phyloP scores from a whole-genome alignment of 2,113 vertebrate genomes.

The Chunga burmeisteri region DNA sequence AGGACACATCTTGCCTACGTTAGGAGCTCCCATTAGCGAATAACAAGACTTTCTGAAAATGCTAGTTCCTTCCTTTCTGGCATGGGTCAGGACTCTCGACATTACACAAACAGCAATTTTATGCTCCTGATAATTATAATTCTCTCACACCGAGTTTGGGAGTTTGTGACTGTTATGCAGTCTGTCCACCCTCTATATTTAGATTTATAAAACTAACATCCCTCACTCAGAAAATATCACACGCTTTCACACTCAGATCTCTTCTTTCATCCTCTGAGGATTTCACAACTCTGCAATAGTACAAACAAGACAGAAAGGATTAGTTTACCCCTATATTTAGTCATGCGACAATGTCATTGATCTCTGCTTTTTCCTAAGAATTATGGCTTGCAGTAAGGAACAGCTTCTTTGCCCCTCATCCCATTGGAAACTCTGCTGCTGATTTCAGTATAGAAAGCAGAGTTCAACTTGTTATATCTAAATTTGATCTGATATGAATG shows the following conservation, averaged over 20 bases:
- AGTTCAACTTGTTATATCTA: neutral
- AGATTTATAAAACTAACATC: neutral
- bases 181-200: constrained; percentile 4
- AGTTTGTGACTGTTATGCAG: neutral
- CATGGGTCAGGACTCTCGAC: neutral
- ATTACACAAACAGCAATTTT: neutral
- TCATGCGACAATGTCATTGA: neutral
- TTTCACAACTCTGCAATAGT: neutral
- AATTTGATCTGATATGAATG: neutral
- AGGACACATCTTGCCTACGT: neutral
- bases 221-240: neutral
- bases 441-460: neutral
- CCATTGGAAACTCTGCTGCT: neutral
- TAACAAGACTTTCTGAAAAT: neutral
- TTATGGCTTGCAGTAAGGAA: neutral
- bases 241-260: neutral
- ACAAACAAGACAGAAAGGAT: neutral
- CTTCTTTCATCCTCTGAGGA: neutral
- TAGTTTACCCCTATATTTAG: neutral
- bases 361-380: neutral
- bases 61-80: neutral
- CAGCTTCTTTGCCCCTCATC: neutral
- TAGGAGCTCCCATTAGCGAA: neutral
- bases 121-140: neutral
- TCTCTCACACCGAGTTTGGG: neutral